Evolutionary conservation across 2,113 vertebrate species (phyloP).

Genomic region (Barnardius zonarius): DNA sequence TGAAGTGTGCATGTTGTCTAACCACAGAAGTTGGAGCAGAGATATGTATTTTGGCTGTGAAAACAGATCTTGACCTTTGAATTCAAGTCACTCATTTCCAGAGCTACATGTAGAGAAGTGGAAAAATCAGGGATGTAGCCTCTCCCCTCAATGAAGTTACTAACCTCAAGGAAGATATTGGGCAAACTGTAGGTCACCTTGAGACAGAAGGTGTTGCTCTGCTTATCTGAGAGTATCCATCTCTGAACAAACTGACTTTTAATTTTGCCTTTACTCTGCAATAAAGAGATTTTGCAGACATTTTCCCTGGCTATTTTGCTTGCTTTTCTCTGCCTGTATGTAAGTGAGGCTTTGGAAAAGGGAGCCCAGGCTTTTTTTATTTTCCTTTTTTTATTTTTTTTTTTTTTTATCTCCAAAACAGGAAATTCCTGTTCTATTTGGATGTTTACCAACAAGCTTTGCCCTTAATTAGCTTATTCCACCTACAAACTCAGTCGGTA

Average conservation of each 20-base stretch:
- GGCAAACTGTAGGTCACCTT: not conserved
- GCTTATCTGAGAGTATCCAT: not conserved
- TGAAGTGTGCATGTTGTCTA: conserved; percentile 19
- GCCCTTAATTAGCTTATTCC: conserved; percentile 18
- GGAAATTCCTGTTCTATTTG: conserved; percentile 5
- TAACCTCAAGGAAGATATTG: not conserved
- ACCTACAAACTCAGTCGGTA: not conserved
- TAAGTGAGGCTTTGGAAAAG: not conserved
- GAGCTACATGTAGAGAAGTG: not conserved
- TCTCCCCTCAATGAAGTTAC: not conserved
- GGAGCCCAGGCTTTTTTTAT: not conserved
- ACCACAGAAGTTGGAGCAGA: not conserved
- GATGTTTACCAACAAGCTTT: conserved; percentile 33
- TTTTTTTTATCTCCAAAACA: not conserved
- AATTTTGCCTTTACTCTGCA: not conserved
- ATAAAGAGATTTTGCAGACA: not conserved
- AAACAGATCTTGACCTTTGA: conserved; percentile 46
- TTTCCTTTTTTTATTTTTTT: not conserved
- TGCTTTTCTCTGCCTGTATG: not conserved
- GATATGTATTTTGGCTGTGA: conserved; percentile 35
- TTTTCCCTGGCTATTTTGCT: not conserved
- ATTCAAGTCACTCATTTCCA: conserved; percentile 23
- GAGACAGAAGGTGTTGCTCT: not conserved
- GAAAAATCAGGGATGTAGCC: not conserved
- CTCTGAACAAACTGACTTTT: not conserved